Conservation (phyloP, 2,797 vertebrate genomes). For the Anabacerthia variegaticeps region DNA sequence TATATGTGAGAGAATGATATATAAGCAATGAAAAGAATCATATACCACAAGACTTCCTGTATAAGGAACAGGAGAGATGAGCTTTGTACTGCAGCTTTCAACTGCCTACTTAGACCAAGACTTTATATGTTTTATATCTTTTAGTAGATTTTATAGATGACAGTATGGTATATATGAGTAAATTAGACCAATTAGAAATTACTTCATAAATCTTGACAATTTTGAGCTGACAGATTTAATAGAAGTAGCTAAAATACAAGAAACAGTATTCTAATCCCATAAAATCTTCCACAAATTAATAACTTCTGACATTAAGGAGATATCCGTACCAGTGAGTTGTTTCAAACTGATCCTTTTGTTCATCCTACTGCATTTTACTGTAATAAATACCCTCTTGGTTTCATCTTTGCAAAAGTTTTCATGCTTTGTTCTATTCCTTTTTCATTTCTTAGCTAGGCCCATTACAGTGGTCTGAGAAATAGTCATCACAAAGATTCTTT, state of each 20-base stretch:
- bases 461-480: background rate
- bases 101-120: background rate
- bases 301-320: background rate
- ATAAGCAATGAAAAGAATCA: background rate
- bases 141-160: background rate
- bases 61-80: background rate
- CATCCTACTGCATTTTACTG: background rate
- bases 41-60: background rate
- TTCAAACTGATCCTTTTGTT: background rate
- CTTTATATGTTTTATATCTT: background rate
- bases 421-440: background rate
- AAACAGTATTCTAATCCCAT: background rate
- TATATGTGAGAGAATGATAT: background rate
- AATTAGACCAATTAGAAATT: background rate
- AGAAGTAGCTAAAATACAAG: background rate
- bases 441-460: background rate
- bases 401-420: background rate
- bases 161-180: background rate
- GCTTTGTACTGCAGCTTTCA: background rate
- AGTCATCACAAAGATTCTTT: background rate
- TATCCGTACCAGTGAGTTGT: background rate
- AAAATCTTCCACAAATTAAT: background rate
- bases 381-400: background rate
- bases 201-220: background rate
- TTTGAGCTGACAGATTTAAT: background rate